Base-by-base conservation (phyloP, 2,113 vertebrate genomes). In the Nesogale talazaci region DNA sequence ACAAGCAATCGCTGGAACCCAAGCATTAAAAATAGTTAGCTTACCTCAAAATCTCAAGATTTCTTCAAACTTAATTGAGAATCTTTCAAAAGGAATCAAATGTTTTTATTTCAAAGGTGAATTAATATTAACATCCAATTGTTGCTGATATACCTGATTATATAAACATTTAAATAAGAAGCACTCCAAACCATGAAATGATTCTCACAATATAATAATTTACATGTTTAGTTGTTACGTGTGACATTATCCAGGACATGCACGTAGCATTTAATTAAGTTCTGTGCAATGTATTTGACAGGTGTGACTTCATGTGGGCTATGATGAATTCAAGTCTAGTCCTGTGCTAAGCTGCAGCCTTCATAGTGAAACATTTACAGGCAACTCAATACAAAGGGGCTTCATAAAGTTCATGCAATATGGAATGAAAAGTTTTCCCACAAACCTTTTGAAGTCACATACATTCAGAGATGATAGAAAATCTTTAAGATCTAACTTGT, bases 401-500 rank as follows among this genome's bases (percentile, higher is more conserved):
- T 61, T 61, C 59, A 61, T 20, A 61, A 61, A 61, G 3, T 20
- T 61, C 59, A 12, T 61, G 17, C 17, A 61, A 19, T 20, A 61
- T 61, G 12, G 59, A 22, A 61, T 7, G 3, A 19, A 61, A 61
- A 61, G 59, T 61, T 61, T 23, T 61, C 22, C 59, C 6, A 23
- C 22, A 20, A 20, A 7, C 59, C 22, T 61, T 61, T 19, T 61
- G 59, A 61, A 61, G 59, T 12, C 59, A 23, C 17, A 61, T 61
- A 61, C 22, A 61, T 90, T 92, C 38, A 82, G 57, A 88, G n/a
- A 85, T 89, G 52, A 69, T 69, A 89, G 42, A 85, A 79, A 94
- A 59, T 29, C 67, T 77, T 83, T 91, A 36, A 57, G 11, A 70
- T 86, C 27, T 87, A 10, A n/a, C n/a, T 17, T 20, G n/a, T 72